Conservation (phyloP, 2,113 vertebrate species). For the Xyrauchen texanus region DNA sequence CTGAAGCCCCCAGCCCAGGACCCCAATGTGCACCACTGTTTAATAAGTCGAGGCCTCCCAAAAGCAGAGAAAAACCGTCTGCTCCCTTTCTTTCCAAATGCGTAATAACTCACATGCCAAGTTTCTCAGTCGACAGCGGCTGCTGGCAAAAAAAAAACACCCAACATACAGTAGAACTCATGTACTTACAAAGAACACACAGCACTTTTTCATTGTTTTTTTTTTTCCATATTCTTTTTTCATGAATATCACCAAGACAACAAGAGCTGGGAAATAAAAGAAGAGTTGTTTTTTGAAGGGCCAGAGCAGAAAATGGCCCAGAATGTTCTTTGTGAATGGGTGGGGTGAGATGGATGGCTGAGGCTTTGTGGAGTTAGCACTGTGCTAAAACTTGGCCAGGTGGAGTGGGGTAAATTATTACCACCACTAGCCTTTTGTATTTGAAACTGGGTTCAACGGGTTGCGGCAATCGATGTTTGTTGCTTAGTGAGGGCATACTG, state of each 20-base stretch:
- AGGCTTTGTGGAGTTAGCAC: not conserved
- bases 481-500: not conserved
- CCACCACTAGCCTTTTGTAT: slow-evolving; percentile 17
- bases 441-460: slow-evolving; percentile 7
- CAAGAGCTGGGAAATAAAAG: not conserved
- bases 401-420: not conserved
- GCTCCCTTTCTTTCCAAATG: slow-evolving; percentile 54
- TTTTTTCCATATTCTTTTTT: slow-evolving; percentile 6
- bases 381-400: not conserved
- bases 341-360: not conserved
- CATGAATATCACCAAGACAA: slow-evolving; percentile 21
- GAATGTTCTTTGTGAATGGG: slow-evolving; percentile 6
- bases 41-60: slow-evolving; percentile 51
- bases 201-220: slow-evolving; percentile 28
- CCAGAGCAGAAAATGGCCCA: slow-evolving; percentile 18
- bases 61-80: slow-evolving; percentile 53
- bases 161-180: slow-evolving; percentile 48
- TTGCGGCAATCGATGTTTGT: slow-evolving; percentile 1
- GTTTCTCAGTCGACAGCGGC: slow-evolving; percentile 51
- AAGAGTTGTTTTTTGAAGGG: slow-evolving; percentile 7
- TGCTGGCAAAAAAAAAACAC: slow-evolving; percentile 46
- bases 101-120: slow-evolving; percentile 54
- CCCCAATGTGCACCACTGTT: slow-evolving; percentile 48
- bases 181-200: slow-evolving; percentile 46
- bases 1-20: slow-evolving; percentile 37